phyloP scores from a whole-genome alignment of 2,888 invertebrate genomes.

The Hypomecis punctinalis region DNA sequence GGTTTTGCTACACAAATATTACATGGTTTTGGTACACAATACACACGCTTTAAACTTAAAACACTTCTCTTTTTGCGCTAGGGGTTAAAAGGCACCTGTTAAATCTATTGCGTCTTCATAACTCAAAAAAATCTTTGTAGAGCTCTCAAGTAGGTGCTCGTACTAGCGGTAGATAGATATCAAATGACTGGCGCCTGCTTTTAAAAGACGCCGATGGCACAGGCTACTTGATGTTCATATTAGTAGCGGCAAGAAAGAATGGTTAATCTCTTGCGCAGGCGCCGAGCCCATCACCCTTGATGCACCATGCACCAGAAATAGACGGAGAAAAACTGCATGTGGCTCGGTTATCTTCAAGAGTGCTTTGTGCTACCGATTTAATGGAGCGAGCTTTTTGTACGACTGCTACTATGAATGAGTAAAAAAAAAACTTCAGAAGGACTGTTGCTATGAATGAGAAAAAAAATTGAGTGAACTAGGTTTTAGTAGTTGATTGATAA shows the following conservation, averaged over 20 bases:
- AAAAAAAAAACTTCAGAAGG: not conserved
- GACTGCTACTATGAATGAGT: constrained; percentile 14
- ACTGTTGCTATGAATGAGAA: no score
- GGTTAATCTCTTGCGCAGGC: constrained; percentile 61
- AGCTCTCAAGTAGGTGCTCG: constrained; percentile 46
- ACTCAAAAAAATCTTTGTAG: constrained; percentile 27
- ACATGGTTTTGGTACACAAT: no score
- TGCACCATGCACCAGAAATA: constrained; percentile 61
- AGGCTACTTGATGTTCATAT: constrained; percentile 25
- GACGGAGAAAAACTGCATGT: constrained; percentile 73
- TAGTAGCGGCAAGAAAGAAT: constrained; percentile 42
- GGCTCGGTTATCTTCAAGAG: constrained; percentile 62
- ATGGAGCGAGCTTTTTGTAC: constrained; percentile 50
- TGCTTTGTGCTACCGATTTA: constrained; percentile 47
- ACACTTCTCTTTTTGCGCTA: no score
- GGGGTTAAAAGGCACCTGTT: no score
- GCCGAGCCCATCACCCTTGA: constrained; percentile 64
- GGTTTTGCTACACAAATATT: no score
- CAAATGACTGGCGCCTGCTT: constrained; percentile 66
- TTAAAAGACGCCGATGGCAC: constrained; percentile 52
- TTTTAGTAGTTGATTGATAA: no score
- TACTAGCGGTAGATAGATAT: constrained; percentile 47
- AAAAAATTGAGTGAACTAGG: no score
- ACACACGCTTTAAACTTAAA: no score
- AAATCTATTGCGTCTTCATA: constrained; percentile 4